Evolutionary conservation across 2,888 invertebrate genomes (phyloP), one percentile per base, ranked within the genome.

Genomic region (Euzetes globulus): DNA sequence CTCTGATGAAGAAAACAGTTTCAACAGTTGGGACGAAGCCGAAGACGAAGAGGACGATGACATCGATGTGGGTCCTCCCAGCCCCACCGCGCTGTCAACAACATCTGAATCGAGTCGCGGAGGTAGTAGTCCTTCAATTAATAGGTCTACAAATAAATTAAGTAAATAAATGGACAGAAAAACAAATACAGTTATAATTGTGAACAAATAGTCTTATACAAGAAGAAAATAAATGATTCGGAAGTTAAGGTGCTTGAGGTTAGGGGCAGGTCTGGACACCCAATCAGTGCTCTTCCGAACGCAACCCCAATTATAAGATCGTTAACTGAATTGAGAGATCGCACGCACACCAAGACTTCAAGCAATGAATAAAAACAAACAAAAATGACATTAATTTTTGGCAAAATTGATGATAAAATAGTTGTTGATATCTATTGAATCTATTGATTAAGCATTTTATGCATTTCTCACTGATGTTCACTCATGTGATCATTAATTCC

Each of bases 51-150:
- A 75, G 22, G 74, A 73, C 27, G 74, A 74, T 4, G 75, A 65
- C 47, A 58, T 72, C 25, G 75, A 75, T 47, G 71, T 74, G 17
- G 74, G 74, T 11, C 74, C 71, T 11, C n/a, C 33, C n/a, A 71
- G 71, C 37, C 74, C 74, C 13, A 74, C 71, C 22, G 74, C 71
- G 17, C 52, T 74, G 19, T 74, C 74, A 4, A 74, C 74, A 13
- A 74, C 71, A 19, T 74, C 74, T 22, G 74, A 74, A 6, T 74
- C 74, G 19, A 74, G 74, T 41, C 45, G 72, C 6, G 72, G 74
- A 27, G 71, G 74, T 33, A 68, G 29, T 19, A 68, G 68, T 72
- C 72, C 72, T 13, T 27, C 72, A 13, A 65, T 72, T 33, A 25
- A 17, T 41, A 41, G 41, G 29, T 60, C 60, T 25, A 11, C 60